phyloP scores from a whole-genome alignment of 2,888 invertebrate species.

The Andrena chrysosceles region DNA sequence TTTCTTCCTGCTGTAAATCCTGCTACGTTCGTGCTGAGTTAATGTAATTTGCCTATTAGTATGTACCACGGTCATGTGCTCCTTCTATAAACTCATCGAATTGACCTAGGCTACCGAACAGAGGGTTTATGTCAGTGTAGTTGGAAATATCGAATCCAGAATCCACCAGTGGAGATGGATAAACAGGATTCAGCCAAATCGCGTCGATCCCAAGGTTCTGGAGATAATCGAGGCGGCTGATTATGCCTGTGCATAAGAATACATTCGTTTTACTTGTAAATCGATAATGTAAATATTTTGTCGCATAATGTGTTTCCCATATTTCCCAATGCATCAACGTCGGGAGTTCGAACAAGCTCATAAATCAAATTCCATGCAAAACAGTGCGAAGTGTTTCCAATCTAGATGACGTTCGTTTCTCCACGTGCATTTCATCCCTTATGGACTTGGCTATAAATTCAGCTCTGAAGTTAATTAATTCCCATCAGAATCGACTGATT shows the following conservation, averaged over 20 bases:
- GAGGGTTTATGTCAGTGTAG: slow-evolving; percentile 70
- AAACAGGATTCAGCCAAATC: slow-evolving; percentile 77
- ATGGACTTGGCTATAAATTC: too few relatives aligned
- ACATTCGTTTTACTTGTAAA: not conserved
- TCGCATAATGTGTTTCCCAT: not conserved
- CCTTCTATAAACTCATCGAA: slow-evolving; percentile 72
- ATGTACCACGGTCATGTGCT: slow-evolving; percentile 73
- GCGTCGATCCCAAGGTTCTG: slow-evolving; percentile 73
- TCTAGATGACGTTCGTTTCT: not conserved
- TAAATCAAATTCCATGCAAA: not conserved
- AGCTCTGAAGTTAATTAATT: not conserved
- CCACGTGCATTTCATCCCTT: too few relatives aligned
- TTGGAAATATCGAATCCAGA: slow-evolving; percentile 77
- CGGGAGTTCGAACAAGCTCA: not conserved
- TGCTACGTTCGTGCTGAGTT: not conserved
- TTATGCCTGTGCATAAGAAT: slow-evolving; percentile 70
- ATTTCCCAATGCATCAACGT: not conserved
- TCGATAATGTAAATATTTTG: not conserved
- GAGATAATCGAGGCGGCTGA: slow-evolving; percentile 74
- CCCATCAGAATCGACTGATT: not conserved
- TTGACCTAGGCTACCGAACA: slow-evolving; percentile 72
- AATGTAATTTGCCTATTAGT: not conserved
- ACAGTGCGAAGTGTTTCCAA: not conserved
- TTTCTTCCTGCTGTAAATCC: not conserved
- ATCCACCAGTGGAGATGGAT: slow-evolving; percentile 73